Evolutionary conservation across 2,797 vertebrate species (phyloP).

Genomic region (Lepus townsendii): DNA sequence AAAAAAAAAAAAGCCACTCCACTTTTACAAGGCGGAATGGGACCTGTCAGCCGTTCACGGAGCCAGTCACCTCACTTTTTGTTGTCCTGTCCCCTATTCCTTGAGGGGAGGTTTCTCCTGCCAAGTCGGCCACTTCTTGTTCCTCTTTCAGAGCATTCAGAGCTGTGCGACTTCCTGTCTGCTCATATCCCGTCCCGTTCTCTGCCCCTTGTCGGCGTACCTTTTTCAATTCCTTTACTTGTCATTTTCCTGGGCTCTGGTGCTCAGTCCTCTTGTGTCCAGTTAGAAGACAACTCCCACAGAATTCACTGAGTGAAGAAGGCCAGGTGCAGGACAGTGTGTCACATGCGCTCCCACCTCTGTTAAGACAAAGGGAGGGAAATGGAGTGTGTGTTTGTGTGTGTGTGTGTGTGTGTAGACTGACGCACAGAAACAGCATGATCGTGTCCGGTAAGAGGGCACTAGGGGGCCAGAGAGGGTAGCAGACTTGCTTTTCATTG

Average conservation of each 20-base stretch:
- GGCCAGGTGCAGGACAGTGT: neutral
- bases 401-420: neutral
- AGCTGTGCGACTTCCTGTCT: neutral
- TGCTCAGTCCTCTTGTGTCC: neutral
- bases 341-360: neutral
- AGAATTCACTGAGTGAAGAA: slow-evolving; percentile 21
- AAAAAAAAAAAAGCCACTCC: no score
- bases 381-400: neutral
- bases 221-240: slow-evolving; percentile 20
- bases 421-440: neutral
- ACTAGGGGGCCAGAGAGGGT: neutral
- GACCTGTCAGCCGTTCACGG: neutral
- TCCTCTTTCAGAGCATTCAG: neutral
- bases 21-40: neutral
- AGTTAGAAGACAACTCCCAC: slow-evolving; percentile 16
- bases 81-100: no score
- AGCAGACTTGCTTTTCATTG: neutral
- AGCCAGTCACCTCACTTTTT: neutral
- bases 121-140: slow-evolving; percentile 24
- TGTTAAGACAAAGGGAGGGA: neutral
- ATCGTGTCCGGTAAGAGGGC: neutral
- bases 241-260: neutral
- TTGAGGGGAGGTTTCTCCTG: neutral
- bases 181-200: neutral
- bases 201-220: slow-evolving; percentile 1